A percentile compares a stretch with the other conserved stretches of the same genome.
These are phyloP conservation scores for Nowickia ferox DNA, from an alignment of 2,888 invertebrate species.

Conservation along the genomic window DNA sequence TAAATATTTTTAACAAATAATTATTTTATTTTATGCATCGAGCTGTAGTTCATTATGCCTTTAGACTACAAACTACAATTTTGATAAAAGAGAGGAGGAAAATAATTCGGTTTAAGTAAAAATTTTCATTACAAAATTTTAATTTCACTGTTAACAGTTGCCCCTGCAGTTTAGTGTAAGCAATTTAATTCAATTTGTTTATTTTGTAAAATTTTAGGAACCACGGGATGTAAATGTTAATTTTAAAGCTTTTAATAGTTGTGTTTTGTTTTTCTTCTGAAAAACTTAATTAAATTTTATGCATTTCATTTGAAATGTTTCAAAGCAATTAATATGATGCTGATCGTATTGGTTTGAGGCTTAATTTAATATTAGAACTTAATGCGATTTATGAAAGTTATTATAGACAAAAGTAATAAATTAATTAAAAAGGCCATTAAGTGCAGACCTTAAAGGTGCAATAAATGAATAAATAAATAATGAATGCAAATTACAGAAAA, in stretches of 20 bases:
- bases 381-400: conserved; percentile 45
- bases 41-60: too few species aligned
- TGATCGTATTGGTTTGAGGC: conserved; percentile 3
- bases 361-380: conserved; percentile 19
- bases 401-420: conserved; percentile 1
- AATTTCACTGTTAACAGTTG: background rate
- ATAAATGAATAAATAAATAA: conserved; percentile 1
- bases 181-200: conserved; percentile 19
- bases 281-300: conserved; percentile 47
- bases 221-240: background rate
- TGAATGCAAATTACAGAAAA: background rate
- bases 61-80: too few species aligned
- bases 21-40: too few species aligned
- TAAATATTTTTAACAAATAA: too few species aligned
- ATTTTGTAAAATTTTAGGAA: background rate
- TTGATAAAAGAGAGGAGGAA: background rate
- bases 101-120: too few species aligned
- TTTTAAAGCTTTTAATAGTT: conserved; percentile 10
- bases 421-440: conserved; percentile 22
- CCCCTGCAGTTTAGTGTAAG: background rate
- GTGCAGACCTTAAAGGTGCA: conserved; percentile 22
- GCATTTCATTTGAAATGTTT: conserved; percentile 34
- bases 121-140: background rate
- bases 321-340: conserved; percentile 52
- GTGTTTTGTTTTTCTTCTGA: background rate